Base-by-base conservation (phyloP, 1,140 invertebrate genomes). In the Temnothorax longispinosus region DNA sequence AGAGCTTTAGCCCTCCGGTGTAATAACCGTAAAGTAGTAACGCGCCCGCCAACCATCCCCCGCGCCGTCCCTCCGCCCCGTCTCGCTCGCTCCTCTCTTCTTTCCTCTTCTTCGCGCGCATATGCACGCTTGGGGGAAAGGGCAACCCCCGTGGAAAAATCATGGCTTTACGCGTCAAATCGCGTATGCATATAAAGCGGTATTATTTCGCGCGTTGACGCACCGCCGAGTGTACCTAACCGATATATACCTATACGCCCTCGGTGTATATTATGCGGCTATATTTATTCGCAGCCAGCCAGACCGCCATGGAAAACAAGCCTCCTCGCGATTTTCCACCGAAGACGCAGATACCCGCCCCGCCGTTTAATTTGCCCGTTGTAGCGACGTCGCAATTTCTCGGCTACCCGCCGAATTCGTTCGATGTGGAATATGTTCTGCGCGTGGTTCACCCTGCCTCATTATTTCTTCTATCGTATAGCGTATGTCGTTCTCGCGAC, bases 101-200 rank as follows among this genome's bases (percentile, higher is more conserved):
- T 67, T 78, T 41, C 21, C 50, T 85, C 75, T 80, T n/a, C 11
- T 54, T 47, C 54, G 64, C 56, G 27, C 85, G 50, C 77, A 77
- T 58, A 67, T 50, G 64, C 54, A 60, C 64, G 18, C 81, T 47
- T 38, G 90, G 91, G 78, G 54, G 85, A 64, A 27, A 54, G 60
- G 67, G 58, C 85, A 81, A 88, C 86, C 80, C 89, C 90, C 89
- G 90, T 91, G 91, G 93, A 94, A 94, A 94, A 94, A 94, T 94
- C 93, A 94, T 94, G 91, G 94, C 90, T 93, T 94, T 93, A 92
- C 93, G 94, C 92, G 92, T 94, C 93, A 93, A 94, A 93, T 94
- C 92, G 91, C 90, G 92, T 93, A 94, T 94, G 94, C 93, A 94
- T 94, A 93, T 94, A 94, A 94, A 94, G 90, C 92, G 90, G 90